Evolutionary conservation across 64 coral and sea anemone genomes (phyloP), one percentile per base, ranked within the genome.

Genomic region (Anthopleura sola): DNA sequence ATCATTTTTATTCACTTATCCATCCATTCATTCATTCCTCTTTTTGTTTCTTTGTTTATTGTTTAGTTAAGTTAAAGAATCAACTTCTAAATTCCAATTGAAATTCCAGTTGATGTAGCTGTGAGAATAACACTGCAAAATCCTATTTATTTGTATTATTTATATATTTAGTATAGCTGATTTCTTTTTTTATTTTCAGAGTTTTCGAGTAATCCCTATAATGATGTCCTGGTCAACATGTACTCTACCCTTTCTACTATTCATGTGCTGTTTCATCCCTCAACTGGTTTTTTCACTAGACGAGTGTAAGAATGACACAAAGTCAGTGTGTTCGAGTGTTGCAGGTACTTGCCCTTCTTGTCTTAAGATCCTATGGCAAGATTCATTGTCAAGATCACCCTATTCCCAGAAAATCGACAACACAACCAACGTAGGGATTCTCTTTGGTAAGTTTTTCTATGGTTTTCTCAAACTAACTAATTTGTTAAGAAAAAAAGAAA

Each of bases 201-300:
- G 24, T 62, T 24, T 12, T 0, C 23, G 21, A 26, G 23, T 62
- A 79, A 37, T 23, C 24, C 76, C 5, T 47, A 18, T 79, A 37
- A 79, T 16, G 37, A 79, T 79, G 76, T 17, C 37, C 39, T 79
- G 76, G 76, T 48, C 37, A 79, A 79, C 44, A 79, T 44, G 76
- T 38, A 26, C 24, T 44, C 37, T 79, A 48, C 50, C 50, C 50
- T 12, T 53, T 53, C 16, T 79, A 24, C 44, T 79, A 20, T 46
- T 79, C 19, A 28, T 13, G 3, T 32, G n/a, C 29, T 71, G 66
- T 71, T 79, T 37, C 14, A 20, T 79, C 2, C 39, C 76, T 79
- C 76, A 79, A 3, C 7, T 79, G 24, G 76, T 79, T 33, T 79
- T 21, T n/a, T 79, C 76, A 44, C 1, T 21, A 3, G 76, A 18